Percentiles rank a stretch among this genome's conserved stretches.
phyloP scores from a whole-genome alignment of 1,140 invertebrate genomes.

The Diabrotica undecimpunctata region DNA sequence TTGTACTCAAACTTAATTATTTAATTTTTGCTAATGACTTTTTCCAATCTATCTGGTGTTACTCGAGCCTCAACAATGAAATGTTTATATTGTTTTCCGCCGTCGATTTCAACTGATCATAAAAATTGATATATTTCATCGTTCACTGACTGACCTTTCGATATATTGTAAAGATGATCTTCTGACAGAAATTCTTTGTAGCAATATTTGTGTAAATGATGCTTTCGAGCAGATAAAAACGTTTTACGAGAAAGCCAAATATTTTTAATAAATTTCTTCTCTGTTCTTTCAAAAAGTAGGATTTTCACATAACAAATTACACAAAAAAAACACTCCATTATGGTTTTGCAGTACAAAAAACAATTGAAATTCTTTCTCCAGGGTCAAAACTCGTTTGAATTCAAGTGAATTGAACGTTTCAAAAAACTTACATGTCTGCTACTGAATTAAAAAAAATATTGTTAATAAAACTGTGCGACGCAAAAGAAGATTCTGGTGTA shows the following conservation, averaged over 20 bases:
- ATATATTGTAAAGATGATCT: too few species aligned
- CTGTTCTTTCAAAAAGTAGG: too few species aligned
- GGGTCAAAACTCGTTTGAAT: too few species aligned
- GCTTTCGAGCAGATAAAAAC: conserved; percentile 10
- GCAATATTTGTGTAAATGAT: conserved; percentile 14
- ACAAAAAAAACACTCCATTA: conserved; percentile 16
- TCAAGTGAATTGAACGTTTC: too few species aligned
- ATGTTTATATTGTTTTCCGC: conserved; percentile 11
- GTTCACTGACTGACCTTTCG: conserved; percentile 14
- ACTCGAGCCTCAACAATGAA: conserved; percentile 15
- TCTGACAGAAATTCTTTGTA: too few species aligned
- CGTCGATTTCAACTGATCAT: conserved; percentile 21
- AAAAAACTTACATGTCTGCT: too few species aligned
- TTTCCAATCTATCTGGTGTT: conserved; percentile 21
- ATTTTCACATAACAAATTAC: conserved; percentile 13
- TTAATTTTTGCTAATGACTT: conserved; percentile 19
- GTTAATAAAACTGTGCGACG: too few species aligned
- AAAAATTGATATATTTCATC: conserved; percentile 22
- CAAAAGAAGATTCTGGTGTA: too few species aligned
- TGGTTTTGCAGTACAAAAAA: too few species aligned
- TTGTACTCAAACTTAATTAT: conserved; percentile 22
- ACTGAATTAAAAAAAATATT: too few species aligned
- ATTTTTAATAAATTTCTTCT: too few species aligned
- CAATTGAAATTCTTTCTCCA: too few species aligned
- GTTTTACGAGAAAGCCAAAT: conserved; percentile 14